Evolutionary conservation across 2,113 vertebrate genomes (phyloP), one percentile per base, ranked within the genome.

Genomic region (Aspiorhynchus laticeps): DNA sequence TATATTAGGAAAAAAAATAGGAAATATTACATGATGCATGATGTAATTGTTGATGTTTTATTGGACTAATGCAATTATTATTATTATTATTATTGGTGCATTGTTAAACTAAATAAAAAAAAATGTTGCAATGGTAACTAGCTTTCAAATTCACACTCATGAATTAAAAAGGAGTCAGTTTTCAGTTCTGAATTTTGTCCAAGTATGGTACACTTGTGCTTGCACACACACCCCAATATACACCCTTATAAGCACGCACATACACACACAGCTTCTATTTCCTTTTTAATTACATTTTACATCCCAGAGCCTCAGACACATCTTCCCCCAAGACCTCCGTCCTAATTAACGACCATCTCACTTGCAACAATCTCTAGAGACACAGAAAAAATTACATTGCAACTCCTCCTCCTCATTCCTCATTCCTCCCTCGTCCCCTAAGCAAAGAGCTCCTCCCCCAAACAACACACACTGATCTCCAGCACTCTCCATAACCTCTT

Each of bases 221-320:
- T 21, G 69, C 80, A 73, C 31, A 73, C 33, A 73, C 69, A 73
- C 33, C 2, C 69, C 8, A n/a, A n/a, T 61, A 61, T 24, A 61
- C 56, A 10, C n/a, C 56, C 56, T n/a, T 4, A n/a, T n/a, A n/a
- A 61, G 8, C 17, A 5, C 5, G 4, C 48, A 6, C 48, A n/a
- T 36, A 51, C 4, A 15, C 75, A 51, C 48, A 51, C 14, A 65
- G 91, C 92, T 93, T 92, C 92, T 87, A 92, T 94, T 94, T 94
- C 94, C 93, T 95, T 96, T 96, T 96, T 96, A 97, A 97, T 97
- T 97, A 96, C 94, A 95, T 94, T 94, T 96, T 93, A 94, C 93
- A 94, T 95, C 90, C 91, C 89, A 91, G 89, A 71, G 89, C 92
- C 89, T 91, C 91, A 87, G 88, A 93, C 91, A 92, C 91, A 90